These are phyloP conservation scores for Galeopsomyia nigrocyanea DNA, from an alignment of 2,888 invertebrate genomes.

Conservation along the genomic window DNA sequence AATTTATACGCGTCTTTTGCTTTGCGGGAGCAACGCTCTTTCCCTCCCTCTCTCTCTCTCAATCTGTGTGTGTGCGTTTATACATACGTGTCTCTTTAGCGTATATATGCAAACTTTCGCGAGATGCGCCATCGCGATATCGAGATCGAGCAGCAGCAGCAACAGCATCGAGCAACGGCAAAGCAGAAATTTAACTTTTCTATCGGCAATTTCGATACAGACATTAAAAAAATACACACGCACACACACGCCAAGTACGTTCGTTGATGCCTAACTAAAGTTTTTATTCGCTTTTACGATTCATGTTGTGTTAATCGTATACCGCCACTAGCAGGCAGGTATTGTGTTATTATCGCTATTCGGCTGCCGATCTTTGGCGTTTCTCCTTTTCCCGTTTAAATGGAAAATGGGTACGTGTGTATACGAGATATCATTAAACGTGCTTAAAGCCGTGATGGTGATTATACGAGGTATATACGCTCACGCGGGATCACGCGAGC, in stretches of 20 bases:
- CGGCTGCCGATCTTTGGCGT: slow-evolving; percentile 2
- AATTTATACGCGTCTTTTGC: slow-evolving; percentile 58
- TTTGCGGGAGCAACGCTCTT: slow-evolving; percentile 63
- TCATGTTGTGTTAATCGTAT: slow-evolving; percentile 35
- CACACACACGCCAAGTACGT: not conserved
- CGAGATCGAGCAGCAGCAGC: no score
- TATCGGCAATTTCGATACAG: slow-evolving; percentile 9
- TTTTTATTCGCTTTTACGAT: slow-evolving; percentile 17
- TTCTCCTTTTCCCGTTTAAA: not conserved
- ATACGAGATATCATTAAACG: slow-evolving; percentile 18
- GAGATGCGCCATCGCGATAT: not conserved
- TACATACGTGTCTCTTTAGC: not conserved
- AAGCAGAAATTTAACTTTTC: slow-evolving; percentile 19
- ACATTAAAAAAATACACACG: slow-evolving; percentile 11
- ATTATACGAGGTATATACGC: slow-evolving; percentile 7
- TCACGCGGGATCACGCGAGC: slow-evolving; percentile 12
- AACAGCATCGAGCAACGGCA: not conserved
- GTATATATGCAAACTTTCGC: not conserved
- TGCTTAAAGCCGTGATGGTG: slow-evolving; percentile 12
- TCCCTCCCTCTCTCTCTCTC: not conserved
- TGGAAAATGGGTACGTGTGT: not conserved
- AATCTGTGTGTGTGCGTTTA: not conserved
- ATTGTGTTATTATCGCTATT: slow-evolving; percentile 39
- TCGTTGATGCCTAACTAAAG: not conserved
- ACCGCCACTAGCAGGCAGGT: not conserved